A percentile compares a stretch with the other conserved stretches of the same genome.
phyloP scores from a whole-genome alignment of 2,113 vertebrate species.

The Oxyura jamaicensis region DNA sequence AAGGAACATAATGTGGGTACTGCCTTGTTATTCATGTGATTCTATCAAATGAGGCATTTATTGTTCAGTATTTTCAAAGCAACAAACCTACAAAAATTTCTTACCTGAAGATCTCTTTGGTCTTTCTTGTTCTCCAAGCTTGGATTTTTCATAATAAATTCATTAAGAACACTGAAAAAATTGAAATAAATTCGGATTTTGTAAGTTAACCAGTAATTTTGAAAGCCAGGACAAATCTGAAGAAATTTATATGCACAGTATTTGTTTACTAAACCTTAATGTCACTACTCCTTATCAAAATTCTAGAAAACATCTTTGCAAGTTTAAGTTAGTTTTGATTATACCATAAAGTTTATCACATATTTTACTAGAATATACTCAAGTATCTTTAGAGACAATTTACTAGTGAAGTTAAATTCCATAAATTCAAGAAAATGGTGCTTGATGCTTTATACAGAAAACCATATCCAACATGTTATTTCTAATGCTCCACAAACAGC shows the following conservation, averaged over 20 bases:
- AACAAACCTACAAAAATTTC: not conserved
- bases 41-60: not conserved
- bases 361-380: not conserved
- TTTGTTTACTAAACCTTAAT: not conserved
- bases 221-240: not conserved
- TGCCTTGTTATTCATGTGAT: not conserved
- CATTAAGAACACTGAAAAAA: slow-evolving; percentile 89
- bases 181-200: not conserved
- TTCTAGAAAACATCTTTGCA: not conserved
- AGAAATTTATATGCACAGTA: not conserved
- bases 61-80: not conserved
- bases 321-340: not conserved
- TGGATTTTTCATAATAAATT: slow-evolving; percentile 99
- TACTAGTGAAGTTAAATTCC: not conserved
- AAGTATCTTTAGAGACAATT: not conserved
- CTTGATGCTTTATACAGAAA: not conserved
- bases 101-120: slow-evolving; percentile 96
- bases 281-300: not conserved
- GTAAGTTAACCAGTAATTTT: not conserved
- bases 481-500: not conserved
- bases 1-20: not conserved
- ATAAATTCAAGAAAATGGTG: not conserved
- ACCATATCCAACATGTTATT: not conserved
- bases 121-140: slow-evolving; percentile 98
- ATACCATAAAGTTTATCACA: not conserved